These are phyloP conservation scores for Harpegnathos saltator DNA, from an alignment of 1,140 invertebrate genomes.

Conservation along the genomic window DNA sequence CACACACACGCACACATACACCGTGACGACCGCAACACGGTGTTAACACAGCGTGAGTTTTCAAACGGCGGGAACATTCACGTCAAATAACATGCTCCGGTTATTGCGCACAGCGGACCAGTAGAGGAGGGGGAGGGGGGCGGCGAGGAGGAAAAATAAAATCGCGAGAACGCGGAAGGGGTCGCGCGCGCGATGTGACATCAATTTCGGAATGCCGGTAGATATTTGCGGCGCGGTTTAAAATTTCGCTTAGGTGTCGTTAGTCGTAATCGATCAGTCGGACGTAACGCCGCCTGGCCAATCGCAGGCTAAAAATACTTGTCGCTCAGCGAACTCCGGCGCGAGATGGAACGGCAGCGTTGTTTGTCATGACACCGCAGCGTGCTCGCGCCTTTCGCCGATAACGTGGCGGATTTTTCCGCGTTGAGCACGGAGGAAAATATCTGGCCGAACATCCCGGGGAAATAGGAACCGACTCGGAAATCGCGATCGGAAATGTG, in stretches of 20 bases:
- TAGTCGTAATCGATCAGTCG: conserved; percentile 36
- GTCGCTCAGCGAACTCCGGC: neutral
- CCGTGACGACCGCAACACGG: conserved; percentile 34
- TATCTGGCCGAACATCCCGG: too few relatives aligned
- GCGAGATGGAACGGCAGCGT: too few relatives aligned
- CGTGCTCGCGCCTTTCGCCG: too few relatives aligned
- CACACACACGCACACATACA: too few relatives aligned
- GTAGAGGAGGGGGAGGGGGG: neutral
- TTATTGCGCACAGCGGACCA: neutral
- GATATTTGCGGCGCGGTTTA: conserved; percentile 32
- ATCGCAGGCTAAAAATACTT: conserved; percentile 38
- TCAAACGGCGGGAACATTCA: conserved; percentile 27
- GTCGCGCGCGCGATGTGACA: conserved; percentile 12
- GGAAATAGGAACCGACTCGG: too few relatives aligned
- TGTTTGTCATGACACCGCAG: too few relatives aligned
- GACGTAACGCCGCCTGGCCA: conserved; percentile 19
- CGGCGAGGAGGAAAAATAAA: conserved; percentile 52
- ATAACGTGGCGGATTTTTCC: too few relatives aligned
- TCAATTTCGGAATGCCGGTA: conserved; percentile 8
- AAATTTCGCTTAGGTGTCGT: conserved; percentile 40
- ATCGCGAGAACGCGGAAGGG: conserved; percentile 30
- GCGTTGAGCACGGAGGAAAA: too few relatives aligned
- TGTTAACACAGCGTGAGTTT: conserved; percentile 46
- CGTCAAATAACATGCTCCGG: conserved; percentile 42
- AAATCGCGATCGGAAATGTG: too few relatives aligned